A percentile compares a stretch with the other conserved stretches of the same genome.
These are phyloP conservation scores for Gryllus bimaculatus DNA, from an alignment of 1,140 invertebrate genomes.

Conservation along the genomic window DNA sequence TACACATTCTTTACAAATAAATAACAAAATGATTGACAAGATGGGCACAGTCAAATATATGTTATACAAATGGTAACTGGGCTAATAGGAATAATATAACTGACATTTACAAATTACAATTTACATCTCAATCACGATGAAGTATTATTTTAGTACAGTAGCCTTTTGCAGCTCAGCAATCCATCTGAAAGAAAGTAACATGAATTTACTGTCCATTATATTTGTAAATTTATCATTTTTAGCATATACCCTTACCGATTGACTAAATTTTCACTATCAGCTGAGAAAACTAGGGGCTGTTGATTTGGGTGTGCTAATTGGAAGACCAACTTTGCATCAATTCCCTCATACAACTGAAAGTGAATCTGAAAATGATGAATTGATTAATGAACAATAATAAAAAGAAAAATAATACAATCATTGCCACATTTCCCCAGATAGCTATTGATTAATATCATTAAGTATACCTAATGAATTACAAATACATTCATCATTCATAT, in stretches of 20 bases:
- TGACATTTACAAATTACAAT: background rate
- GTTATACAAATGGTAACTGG: background rate
- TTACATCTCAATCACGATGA: background rate
- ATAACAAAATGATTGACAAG: background rate
- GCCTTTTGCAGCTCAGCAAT: background rate
- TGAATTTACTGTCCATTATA: background rate
- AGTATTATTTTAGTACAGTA: background rate
- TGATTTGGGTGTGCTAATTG: constrained; percentile 42
- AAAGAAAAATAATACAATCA: constrained; percentile 1
- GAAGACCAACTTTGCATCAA: constrained; percentile 39
- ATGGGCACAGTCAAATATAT: background rate
- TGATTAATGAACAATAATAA: constrained; percentile 19
- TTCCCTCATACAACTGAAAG: constrained; percentile 32
- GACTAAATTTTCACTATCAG: constrained; percentile 34
- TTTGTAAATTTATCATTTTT: background rate
- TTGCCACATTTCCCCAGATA: background rate
- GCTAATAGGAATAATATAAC: background rate
- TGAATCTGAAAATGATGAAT: constrained; percentile 14
- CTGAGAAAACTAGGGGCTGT: constrained; percentile 39
- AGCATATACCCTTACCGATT: constrained; percentile 31
- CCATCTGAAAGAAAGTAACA: background rate
- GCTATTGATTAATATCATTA: background rate
- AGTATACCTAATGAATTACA: background rate
- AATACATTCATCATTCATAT: background rate
- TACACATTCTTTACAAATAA: background rate